A percentile compares a stretch with the other conserved stretches of the same genome.
Conservation (phyloP, 30 jellyfish, hydroid and myxozoan genomes). For the Turritopsis dohrnii region DNA sequence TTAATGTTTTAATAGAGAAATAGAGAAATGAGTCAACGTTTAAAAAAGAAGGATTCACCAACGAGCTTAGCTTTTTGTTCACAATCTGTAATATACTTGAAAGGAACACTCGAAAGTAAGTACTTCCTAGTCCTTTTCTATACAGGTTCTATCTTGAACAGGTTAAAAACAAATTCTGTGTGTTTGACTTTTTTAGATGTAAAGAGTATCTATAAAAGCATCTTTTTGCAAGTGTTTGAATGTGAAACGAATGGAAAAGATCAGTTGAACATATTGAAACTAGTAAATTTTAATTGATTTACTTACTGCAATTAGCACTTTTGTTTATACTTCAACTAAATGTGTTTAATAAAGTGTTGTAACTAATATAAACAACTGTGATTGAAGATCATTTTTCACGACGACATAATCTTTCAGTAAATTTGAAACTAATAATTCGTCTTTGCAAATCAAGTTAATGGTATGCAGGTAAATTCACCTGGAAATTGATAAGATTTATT, state of each 20-base stretch:
- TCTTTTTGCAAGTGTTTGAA: background rate
- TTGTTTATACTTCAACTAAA: background rate
- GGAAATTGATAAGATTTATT: background rate
- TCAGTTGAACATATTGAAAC: conserved; percentile 1
- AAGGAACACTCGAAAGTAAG: background rate
- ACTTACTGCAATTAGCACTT: background rate
- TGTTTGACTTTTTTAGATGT: background rate
- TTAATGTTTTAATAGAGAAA: background rate
- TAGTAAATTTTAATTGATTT: too few relatives aligned
- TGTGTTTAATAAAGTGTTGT: too few relatives aligned
- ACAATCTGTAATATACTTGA: background rate
- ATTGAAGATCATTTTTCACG: too few relatives aligned
- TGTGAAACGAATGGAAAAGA: conserved; percentile 26
- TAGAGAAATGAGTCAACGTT: conserved; percentile 18
- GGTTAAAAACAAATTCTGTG: too few relatives aligned
- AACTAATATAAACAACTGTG: too few relatives aligned
- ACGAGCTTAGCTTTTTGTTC: conserved; percentile 8
- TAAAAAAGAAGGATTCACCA: conserved; percentile 21
- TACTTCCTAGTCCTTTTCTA: too few relatives aligned
- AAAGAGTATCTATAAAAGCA: background rate
- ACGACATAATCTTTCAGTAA: too few relatives aligned
- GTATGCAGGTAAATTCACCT: too few relatives aligned
- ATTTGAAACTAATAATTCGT: too few relatives aligned
- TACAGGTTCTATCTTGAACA: too few relatives aligned
- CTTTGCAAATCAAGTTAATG: too few relatives aligned